Evolutionary conservation across 2,797 vertebrate genomes (phyloP).

Genomic region (Geotrypetes seraphini): DNA sequence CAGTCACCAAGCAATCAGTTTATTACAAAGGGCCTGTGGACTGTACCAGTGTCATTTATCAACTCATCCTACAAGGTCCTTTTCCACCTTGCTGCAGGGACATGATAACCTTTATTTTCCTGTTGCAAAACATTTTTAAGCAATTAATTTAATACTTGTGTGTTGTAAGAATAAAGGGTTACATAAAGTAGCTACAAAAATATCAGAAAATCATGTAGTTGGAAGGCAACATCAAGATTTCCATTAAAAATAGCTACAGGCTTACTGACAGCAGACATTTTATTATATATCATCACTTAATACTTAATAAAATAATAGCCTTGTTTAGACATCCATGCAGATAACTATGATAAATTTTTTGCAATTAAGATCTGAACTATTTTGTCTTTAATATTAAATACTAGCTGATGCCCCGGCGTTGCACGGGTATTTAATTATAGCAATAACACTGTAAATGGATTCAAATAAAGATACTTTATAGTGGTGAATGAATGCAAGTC

Average conservation of each 20-base stretch:
- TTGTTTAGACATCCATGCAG: too few relatives aligned
- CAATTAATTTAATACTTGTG: constrained; percentile 2
- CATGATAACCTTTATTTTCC: not conserved
- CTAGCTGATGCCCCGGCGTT: too few relatives aligned
- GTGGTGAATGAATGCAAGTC: too few relatives aligned
- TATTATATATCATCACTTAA: too few relatives aligned
- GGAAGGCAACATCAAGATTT: not conserved
- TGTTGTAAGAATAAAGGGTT: accelerated
- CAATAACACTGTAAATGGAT: too few relatives aligned
- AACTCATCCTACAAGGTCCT: constrained; percentile 3
- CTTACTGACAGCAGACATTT: not conserved
- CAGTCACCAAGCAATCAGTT: constrained; percentile 9
- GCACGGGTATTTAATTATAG: too few relatives aligned
- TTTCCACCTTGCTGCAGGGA: constrained; percentile 1
- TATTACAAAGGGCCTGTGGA: constrained; percentile 2
- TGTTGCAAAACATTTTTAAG: not conserved
- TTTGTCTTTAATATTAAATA: too few relatives aligned
- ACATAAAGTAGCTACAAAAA: not conserved
- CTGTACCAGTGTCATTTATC: not conserved
- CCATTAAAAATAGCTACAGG: not conserved
- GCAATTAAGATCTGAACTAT: too few relatives aligned
- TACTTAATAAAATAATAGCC: too few relatives aligned
- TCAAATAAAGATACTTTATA: too few relatives aligned
- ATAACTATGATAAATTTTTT: too few relatives aligned
- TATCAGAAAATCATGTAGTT: not conserved